These are phyloP conservation scores for Sinocyclocheilus anshuiensis DNA, from an alignment of 2,113 vertebrate species.

Conservation along the genomic window DNA sequence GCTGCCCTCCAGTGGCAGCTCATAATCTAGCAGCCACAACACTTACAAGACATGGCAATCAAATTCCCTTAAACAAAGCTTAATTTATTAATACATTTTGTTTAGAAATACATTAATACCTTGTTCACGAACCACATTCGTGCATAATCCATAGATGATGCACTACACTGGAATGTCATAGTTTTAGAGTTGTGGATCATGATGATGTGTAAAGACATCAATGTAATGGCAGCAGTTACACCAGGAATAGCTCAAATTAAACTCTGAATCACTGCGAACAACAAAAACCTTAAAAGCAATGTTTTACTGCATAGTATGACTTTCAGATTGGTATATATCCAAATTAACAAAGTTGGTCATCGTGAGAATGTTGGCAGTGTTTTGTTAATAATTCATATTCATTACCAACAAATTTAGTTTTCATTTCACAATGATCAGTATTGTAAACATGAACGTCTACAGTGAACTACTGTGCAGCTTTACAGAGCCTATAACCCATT, in stretches of 20 bases:
- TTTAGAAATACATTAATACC: slow-evolving; percentile 45
- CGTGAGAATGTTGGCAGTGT: background rate
- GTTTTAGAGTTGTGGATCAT: background rate
- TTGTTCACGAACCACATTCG: slow-evolving; percentile 33
- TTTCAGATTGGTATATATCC: slow-evolving; percentile 9
- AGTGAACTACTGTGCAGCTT: background rate
- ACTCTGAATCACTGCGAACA: background rate
- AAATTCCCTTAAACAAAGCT: background rate
- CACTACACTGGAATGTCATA: background rate
- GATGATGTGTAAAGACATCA: background rate
- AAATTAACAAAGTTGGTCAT: background rate
- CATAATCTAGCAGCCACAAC: too few relatives aligned
- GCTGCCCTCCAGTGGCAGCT: slow-evolving; percentile 34
- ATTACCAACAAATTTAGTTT: background rate
- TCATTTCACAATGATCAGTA: background rate
- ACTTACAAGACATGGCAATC: too few relatives aligned
- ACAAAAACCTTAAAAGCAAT: background rate
- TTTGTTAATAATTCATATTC: background rate
- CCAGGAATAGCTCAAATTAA: background rate
- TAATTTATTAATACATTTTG: slow-evolving; percentile 41
- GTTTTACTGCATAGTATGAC: slow-evolving; percentile 22
- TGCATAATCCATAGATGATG: slow-evolving; percentile 14
- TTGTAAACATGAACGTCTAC: background rate
- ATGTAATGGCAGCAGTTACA: slow-evolving; percentile 2
- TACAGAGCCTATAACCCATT: background rate